Conservation (phyloP, 2,888 invertebrate species). For the Drosophila gaucha region DNA sequence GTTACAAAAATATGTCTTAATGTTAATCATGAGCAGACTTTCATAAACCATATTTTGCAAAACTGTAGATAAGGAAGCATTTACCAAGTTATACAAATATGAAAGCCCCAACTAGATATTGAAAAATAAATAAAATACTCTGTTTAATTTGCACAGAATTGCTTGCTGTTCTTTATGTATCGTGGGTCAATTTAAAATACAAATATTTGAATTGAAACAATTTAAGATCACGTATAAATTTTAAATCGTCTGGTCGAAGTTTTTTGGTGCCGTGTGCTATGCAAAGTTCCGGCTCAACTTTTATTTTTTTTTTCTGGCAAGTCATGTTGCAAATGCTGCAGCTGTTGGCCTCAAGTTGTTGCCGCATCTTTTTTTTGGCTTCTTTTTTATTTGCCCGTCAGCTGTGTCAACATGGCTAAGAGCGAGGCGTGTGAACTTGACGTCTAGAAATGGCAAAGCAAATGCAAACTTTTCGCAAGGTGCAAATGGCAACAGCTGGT, state of each 20-base stretch:
- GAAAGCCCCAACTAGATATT: too few species aligned
- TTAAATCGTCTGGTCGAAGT: constrained; percentile 16
- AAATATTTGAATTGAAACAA: neutral
- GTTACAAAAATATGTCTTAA: neutral
- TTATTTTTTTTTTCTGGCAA: constrained; percentile 31
- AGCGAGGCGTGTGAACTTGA: constrained; percentile 53
- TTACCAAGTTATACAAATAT: neutral
- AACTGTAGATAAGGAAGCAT: neutral
- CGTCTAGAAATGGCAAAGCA: constrained; percentile 37
- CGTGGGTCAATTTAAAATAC: neutral
- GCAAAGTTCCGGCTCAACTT: constrained; percentile 35
- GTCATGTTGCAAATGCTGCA: constrained; percentile 38
- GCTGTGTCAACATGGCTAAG: constrained; percentile 57
- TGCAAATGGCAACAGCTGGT: constrained; percentile 58
- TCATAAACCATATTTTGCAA: neutral
- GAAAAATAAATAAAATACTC: neutral
- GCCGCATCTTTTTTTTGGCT: neutral
- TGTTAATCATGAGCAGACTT: neutral
- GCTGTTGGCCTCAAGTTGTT: constrained; percentile 32
- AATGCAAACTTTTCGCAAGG: constrained; percentile 55
- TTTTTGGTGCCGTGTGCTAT: constrained; percentile 27
- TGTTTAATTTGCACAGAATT: too few species aligned
- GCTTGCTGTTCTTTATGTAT: too few species aligned
- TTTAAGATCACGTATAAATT: constrained; percentile 5
- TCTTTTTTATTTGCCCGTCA: constrained; percentile 32